phyloP scores from a whole-genome alignment of 2,888 invertebrate genomes.

The Hyppa rectilinea region DNA sequence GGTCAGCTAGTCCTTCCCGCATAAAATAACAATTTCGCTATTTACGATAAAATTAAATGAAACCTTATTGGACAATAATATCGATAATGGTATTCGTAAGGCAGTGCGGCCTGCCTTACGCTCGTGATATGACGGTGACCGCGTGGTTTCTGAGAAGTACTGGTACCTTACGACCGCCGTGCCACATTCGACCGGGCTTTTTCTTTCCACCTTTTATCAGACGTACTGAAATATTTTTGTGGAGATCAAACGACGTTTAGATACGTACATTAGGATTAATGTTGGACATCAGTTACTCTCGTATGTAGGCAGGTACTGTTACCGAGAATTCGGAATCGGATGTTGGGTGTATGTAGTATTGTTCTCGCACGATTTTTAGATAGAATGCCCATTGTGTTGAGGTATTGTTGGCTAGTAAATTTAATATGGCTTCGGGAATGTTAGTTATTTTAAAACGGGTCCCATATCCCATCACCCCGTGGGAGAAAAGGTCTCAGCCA shows the following conservation, averaged over 20 bases:
- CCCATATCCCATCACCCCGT: conserved; percentile 21
- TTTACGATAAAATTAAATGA: conserved; percentile 40
- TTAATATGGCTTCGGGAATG: conserved; percentile 53
- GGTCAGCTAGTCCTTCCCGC: conserved; percentile 24
- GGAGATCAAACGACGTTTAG: conserved; percentile 89
- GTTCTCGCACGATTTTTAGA: conserved; percentile 74
- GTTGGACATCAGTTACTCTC: conserved; percentile 85
- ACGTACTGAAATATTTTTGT: conserved; percentile 89
- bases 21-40: conserved; percentile 44
- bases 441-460: conserved; percentile 48
- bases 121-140: conserved; percentile 89
- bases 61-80: conserved; percentile 55
- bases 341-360: conserved; percentile 70
- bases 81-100: conserved; percentile 67
- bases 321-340: conserved; percentile 79
- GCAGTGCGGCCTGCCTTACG: conserved; percentile 75
- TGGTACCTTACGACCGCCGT: conserved; percentile 86
- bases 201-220: conserved; percentile 87
- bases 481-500: conserved; percentile 31
- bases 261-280: conserved; percentile 90
- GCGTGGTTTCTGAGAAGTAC: conserved; percentile 87
- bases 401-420: conserved; percentile 62
- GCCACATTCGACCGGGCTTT: conserved; percentile 80
- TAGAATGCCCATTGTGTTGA: conserved; percentile 74
- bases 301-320: conserved; percentile 67